Conservation (phyloP, 2,888 invertebrate species). For the Tortricodes alternella region DNA sequence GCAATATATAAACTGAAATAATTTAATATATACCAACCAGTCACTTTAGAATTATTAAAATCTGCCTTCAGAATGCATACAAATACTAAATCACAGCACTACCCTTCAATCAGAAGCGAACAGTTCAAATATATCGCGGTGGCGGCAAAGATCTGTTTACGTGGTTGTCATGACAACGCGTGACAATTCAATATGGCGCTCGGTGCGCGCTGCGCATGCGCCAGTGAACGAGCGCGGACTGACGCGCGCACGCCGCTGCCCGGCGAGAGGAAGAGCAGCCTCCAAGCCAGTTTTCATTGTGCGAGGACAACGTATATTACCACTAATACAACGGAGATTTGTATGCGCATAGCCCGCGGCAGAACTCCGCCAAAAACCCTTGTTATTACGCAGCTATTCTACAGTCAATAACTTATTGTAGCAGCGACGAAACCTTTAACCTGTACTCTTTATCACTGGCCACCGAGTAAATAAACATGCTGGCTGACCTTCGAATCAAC, state of each 20-base stretch:
- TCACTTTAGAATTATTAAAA: slow-evolving; percentile 35
- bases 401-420: slow-evolving; percentile 20
- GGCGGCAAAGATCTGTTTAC: slow-evolving; percentile 57
- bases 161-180: slow-evolving; percentile 77
- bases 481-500: slow-evolving; percentile 5
- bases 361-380: slow-evolving; percentile 1
- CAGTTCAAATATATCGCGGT: slow-evolving; percentile 35
- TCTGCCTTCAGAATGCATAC: slow-evolving; percentile 19
- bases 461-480: slow-evolving; percentile 6
- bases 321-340: slow-evolving; percentile 54
- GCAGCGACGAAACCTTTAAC: slow-evolving; percentile 15
- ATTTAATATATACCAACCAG: slow-evolving; percentile 8
- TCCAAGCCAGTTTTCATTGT: slow-evolving; percentile 71
- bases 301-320: slow-evolving; percentile 70
- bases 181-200: slow-evolving; percentile 66
- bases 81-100: slow-evolving; percentile 35
- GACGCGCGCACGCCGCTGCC: slow-evolving; percentile 64
- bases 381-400: slow-evolving; percentile 13
- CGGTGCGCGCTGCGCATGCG: slow-evolving; percentile 75
- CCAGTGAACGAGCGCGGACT: slow-evolving; percentile 70
- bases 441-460: slow-evolving; percentile 4
- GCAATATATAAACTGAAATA: background rate
- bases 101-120: slow-evolving; percentile 31
- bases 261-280: slow-evolving; percentile 74
- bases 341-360: slow-evolving; percentile 44